phyloP scores from a whole-genome alignment of 1,140 invertebrate species.

The Caenorhabditis briggsae region DNA sequence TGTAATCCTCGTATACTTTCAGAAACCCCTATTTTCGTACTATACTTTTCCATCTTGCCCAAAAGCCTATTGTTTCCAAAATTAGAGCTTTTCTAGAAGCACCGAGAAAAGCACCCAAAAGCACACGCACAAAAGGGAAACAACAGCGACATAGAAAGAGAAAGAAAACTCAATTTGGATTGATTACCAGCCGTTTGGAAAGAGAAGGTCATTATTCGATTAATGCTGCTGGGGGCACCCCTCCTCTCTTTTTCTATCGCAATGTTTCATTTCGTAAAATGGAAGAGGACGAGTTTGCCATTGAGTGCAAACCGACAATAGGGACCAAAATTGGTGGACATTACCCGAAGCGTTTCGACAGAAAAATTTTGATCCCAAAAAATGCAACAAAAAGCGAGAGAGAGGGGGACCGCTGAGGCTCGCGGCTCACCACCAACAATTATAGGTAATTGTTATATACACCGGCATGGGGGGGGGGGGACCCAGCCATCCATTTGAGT shows the following conservation, averaged over 20 bases:
- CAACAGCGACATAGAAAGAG: constrained; percentile 2
- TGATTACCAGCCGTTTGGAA: constrained; percentile 55
- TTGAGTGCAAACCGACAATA: constrained; percentile 1
- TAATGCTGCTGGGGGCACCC: constrained; percentile 9
- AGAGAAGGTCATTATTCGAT: constrained; percentile 52
- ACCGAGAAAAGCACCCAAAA: no score
- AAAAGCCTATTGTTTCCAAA: constrained; percentile 28
- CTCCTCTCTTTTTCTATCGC: background rate
- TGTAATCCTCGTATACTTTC: no score
- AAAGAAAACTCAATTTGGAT: constrained; percentile 52
- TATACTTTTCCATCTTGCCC: background rate
- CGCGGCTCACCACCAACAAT: constrained; percentile 4
- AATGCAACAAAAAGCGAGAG: background rate
- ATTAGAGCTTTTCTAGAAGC: background rate
- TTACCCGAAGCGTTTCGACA: background rate
- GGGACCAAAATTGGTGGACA: constrained; percentile 45
- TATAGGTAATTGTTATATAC: constrained; percentile 55
- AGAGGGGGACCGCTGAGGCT: no score
- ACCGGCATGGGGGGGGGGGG: background rate
- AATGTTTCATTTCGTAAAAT: constrained; percentile 32
- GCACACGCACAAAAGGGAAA: constrained; percentile 11
- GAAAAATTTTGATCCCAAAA: background rate
- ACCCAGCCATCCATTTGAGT: constrained; percentile 7
- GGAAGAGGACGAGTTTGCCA: background rate
- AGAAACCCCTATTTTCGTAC: no score